A percentile compares a stretch with the other conserved stretches of the same genome.
phyloP scores from a whole-genome alignment of 2,797 vertebrate genomes.

The Acrocephalus scirpaceus region DNA sequence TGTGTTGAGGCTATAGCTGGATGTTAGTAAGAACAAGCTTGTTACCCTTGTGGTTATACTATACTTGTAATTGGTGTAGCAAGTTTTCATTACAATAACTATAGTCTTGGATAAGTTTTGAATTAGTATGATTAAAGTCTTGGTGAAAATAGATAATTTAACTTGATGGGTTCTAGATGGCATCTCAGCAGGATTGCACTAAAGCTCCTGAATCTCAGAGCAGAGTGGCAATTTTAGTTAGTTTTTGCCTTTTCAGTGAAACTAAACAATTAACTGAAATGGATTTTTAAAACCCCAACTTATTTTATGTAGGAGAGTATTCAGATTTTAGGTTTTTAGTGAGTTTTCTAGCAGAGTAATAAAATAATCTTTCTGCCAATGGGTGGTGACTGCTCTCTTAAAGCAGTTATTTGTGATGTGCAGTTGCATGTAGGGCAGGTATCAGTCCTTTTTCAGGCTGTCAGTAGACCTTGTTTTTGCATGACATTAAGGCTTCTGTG shows the following conservation, averaged over 20 bases:
- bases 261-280: not conserved
- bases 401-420: fast-evolving
- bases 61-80: not conserved
- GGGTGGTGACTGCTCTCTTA: not conserved
- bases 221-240: not conserved
- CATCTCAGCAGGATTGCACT: not conserved
- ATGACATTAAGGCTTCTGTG: not conserved
- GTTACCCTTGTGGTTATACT: not conserved
- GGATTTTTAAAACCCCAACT: not conserved
- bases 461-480: not conserved
- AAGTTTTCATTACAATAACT: not conserved
- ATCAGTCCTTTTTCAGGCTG: not conserved
- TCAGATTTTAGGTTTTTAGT: not conserved
- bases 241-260: not conserved
- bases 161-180: not conserved
- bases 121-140: not conserved
- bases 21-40: not conserved
- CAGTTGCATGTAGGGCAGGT: not conserved
- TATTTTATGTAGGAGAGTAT: not conserved
- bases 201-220: not conserved
- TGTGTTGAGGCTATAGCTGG: not conserved
- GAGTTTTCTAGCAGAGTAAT: not conserved
- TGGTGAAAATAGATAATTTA: not conserved
- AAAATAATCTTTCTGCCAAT: not conserved
- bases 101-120: not conserved